A percentile compares a stretch with the other conserved stretches of the same genome.
phyloP scores from a whole-genome alignment of 2,113 vertebrate genomes.

The Edolisoma coerulescens region DNA sequence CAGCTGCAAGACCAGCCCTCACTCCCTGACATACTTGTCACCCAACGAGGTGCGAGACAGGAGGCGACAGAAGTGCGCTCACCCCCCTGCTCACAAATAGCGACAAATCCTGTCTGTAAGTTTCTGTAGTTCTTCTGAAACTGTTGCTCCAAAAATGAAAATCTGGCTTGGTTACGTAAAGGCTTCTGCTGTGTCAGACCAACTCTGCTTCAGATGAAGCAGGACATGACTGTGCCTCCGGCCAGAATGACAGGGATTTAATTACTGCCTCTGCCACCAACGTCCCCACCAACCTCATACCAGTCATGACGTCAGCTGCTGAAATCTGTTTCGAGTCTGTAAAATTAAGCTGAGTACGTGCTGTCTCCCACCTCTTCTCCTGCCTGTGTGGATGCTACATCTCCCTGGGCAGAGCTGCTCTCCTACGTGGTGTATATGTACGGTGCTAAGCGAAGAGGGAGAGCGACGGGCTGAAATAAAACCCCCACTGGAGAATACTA shows the following conservation, averaged over 20 bases:
- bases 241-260: not conserved
- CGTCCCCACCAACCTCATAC: not conserved
- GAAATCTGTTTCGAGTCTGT: not conserved
- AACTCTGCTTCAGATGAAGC: not conserved
- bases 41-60: not conserved
- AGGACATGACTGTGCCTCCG: not conserved
- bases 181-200: not conserved
- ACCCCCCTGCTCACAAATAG: not conserved
- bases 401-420: not conserved
- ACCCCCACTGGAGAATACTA: not conserved
- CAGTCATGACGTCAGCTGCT: not conserved
- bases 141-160: not conserved
- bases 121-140: not conserved
- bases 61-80: fast-evolving
- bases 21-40: not conserved
- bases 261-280: not conserved
- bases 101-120: not conserved
- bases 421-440: fast-evolving
- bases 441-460: not conserved
- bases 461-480: not conserved
- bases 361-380: not conserved
- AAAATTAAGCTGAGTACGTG: not conserved
- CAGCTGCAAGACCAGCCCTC: not conserved
- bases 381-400: not conserved
- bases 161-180: not conserved